Evolutionary conservation across 1,140 invertebrate genomes (phyloP).

Genomic region (Drosophila albomicans): DNA sequence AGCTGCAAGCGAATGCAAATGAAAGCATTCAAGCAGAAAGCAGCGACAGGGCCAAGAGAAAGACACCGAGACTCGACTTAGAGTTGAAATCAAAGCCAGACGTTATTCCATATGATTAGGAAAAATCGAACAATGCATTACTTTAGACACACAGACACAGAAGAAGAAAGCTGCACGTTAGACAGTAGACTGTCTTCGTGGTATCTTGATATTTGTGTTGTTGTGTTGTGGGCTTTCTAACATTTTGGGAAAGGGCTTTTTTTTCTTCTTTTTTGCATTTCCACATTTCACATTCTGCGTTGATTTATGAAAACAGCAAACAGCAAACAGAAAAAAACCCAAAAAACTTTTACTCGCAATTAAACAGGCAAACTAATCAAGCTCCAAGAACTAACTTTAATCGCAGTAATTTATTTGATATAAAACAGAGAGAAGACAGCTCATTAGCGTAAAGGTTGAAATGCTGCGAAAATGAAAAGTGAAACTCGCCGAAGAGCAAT

Average conservation of each 20-base stretch:
- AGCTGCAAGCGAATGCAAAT: constrained; percentile 77
- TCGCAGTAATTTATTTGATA: constrained; percentile 69
- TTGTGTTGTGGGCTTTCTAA: constrained; percentile 60
- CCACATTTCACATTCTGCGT: constrained; percentile 49
- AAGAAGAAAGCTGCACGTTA: constrained; percentile 33
- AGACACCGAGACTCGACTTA: not conserved
- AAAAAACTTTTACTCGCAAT: constrained; percentile 71
- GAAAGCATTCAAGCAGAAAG: constrained; percentile 76
- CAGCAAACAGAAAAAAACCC: not conserved
- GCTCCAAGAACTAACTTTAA: constrained; percentile 51
- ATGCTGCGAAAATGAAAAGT: constrained; percentile 28
- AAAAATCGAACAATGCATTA: constrained; percentile 78
- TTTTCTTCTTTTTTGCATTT: constrained; percentile 21
- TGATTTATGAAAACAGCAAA: constrained; percentile 67
- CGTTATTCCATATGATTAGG: constrained; percentile 79
- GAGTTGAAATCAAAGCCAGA: constrained; percentile 23
- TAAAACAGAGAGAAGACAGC: constrained; percentile 8
- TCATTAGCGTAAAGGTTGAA: constrained; percentile 19
- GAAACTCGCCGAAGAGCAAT: constrained; percentile 21
- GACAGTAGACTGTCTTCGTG: constrained; percentile 7
- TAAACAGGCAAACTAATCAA: constrained; percentile 42
- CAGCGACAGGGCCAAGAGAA: constrained; percentile 25
- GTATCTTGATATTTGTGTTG: constrained; percentile 13
- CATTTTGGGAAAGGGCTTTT: constrained; percentile 68
- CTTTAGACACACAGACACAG: not conserved